Evolutionary conservation across 2,797 vertebrate genomes (phyloP).

Genomic region (Halcyon leucocephala): DNA sequence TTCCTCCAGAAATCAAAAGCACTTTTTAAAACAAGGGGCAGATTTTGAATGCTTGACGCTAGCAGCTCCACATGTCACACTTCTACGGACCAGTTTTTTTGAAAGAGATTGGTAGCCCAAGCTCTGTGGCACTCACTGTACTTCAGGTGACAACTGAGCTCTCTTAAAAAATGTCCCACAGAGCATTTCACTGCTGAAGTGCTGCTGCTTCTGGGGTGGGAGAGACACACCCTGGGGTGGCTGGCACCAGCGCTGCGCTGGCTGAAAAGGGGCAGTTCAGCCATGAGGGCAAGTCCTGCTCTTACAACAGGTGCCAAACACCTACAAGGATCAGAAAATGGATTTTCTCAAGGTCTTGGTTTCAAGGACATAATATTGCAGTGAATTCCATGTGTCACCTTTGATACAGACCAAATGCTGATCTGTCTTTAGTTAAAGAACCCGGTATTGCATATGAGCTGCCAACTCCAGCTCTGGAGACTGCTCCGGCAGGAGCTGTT

Average conservation of each 20-base stretch:
- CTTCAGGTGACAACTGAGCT: not conserved
- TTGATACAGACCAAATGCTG: not conserved
- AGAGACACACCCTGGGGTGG: not conserved
- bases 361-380: not conserved
- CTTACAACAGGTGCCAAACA: not conserved
- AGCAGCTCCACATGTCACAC: not conserved
- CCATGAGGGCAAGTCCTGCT: not conserved
- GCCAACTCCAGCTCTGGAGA: not conserved
- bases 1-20: not conserved
- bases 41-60: not conserved
- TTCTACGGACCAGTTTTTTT: rapidly evolving
- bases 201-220: not conserved
- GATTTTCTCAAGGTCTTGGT: not conserved
- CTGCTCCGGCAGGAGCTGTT: not conserved
- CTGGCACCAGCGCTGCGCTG: not conserved
- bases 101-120: not conserved
- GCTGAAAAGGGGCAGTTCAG: rapidly evolving
- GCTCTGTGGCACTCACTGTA: rapidly evolving
- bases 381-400: not conserved
- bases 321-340: not conserved
- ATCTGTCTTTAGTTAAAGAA: not conserved
- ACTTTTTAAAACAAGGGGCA: not conserved
- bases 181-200: not conserved
- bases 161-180: not conserved
- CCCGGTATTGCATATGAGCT: not conserved